Base-by-base conservation (phyloP, 2,888 invertebrate genomes). In the Steinernema hermaphroditum region DNA sequence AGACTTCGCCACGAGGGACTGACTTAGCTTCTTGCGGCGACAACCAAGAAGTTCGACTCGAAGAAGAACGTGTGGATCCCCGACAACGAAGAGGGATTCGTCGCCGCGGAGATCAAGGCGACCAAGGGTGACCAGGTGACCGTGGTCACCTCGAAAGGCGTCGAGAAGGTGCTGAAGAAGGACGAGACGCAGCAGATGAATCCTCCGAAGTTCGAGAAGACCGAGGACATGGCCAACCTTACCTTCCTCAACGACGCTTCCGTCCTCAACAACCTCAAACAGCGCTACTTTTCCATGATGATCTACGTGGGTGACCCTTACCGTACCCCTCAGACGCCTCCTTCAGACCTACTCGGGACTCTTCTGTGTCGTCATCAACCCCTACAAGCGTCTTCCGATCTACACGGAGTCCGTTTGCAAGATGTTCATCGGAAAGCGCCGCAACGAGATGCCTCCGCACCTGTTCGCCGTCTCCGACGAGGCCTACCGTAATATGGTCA, bases 61-160 rank as follows among this genome's bases (percentile, higher is more conserved):
- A 98, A 98, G 91, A 98, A 97, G 91, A 93, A 94, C 88, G 96
- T 96, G 91, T 98, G 98, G 98, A 93, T 98, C 83, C 94, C 96
- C 86, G 93, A 94, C 89, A 93, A 94, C 87, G 96, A 96, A 90
- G 96, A 97, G 88, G 85, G 97, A 87, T 96, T 93, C 90, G 88
- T 95, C 86, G 92, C 93, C 90, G 96, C 94, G 88, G 95, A 96
- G 89, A 96, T 98, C 90, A 93, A 92, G 90, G 94, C 94, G 88
- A 95, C 96, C 90, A 96, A 96, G 91, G 97, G 97, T 86, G 97
- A 97, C 82, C 90, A 95, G 88, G 94, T 96, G 90, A 92, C 92
- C 90, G 96, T 97, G 27, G 70, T 74, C 27, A 80, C 75, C 19
- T 27, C 70, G 24, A 82, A 76, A 50, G 76, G 81, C 43, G 69